Evolutionary conservation across 2,113 vertebrate species (phyloP), one percentile per base, ranked within the genome.

Genomic region (Electrona antarctica): DNA sequence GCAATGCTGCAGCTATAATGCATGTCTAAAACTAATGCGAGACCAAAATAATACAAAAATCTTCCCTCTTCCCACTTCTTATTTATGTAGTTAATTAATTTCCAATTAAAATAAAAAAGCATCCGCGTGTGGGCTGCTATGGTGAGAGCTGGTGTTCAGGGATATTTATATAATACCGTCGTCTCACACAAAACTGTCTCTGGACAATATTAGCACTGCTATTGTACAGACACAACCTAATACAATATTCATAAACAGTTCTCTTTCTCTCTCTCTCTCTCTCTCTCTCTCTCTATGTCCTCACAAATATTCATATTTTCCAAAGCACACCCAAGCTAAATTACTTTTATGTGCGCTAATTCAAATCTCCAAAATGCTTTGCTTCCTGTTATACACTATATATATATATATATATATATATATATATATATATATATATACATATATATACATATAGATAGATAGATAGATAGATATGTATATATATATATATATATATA

Each of bases 61-160:
- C 33, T 41, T 41, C 33, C 33, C 33, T 41, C 21, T 21, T 21
- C 15, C 45, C 28, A 28, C 45, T 67, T 86, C 70, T 85, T 86
- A 81, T 89, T 89, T 90, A 88, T 88, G 86, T 86, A 79, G 81
- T 84, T 82, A 87, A 88, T 86, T 87, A 87, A 85, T 87, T 85
- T 77, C 69, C 66, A 87, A 81, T 86, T 83, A 86, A 85, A 4
- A 50, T 29, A 80, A 78, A 68, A 76, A 82, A 80, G 77, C 85
- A 85, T 85, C 79, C 82, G 85, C 85, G 78, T 69, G 62, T 73
- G 67, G 64, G 80, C 73, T 77, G 75, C 68, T 72, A 67, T 77
- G 78, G 82, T 88, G 87, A 71, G 85, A 85, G 59, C 83, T 69
- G 33, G 77, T 75, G 74, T 78, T 80, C 6, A 21, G 73, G 80